A percentile compares a stretch with the other conserved stretches of the same genome.
phyloP scores from a whole-genome alignment of 2,113 vertebrate genomes.

The Typhlomys cinereus region DNA sequence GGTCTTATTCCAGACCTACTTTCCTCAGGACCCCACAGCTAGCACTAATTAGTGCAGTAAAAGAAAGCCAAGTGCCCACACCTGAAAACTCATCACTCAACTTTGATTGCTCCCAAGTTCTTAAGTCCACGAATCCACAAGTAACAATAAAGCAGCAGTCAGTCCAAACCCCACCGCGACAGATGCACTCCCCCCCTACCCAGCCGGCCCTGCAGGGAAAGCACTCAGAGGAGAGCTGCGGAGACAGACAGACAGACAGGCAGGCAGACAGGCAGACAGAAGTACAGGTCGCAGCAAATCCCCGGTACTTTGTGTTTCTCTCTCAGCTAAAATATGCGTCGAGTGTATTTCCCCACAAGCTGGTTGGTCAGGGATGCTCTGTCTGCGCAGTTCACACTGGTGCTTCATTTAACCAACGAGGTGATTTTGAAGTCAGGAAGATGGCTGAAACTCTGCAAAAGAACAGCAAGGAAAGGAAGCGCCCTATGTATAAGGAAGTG shows the following conservation, averaged over 20 bases:
- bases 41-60: conserved; percentile 4
- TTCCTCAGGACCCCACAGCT: conserved; percentile 30
- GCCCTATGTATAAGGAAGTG: conserved; percentile 3
- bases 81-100: conserved; percentile 17
- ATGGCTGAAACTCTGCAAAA: conserved; percentile 32
- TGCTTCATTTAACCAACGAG: not conserved
- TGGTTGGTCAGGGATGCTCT: no score
- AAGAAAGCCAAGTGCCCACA: not conserved
- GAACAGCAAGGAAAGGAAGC: not conserved
- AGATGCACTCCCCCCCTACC: not conserved
- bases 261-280: not conserved
- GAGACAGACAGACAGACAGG: not conserved
- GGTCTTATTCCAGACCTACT: not conserved
- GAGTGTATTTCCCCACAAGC: no score
- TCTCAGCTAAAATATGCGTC: no score
- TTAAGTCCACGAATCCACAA: not conserved
- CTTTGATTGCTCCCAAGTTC: conserved; percentile 7
- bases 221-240: not conserved
- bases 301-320: not conserved
- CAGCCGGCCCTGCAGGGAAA: not conserved
- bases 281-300: not conserved
- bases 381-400: conserved; percentile 22
- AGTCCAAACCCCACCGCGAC: not conserved
- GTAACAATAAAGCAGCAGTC: not conserved
- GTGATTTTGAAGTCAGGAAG: conserved; percentile 23